phyloP scores from a whole-genome alignment of 2,797 vertebrate genomes.

The Chloroceryle inda region DNA sequence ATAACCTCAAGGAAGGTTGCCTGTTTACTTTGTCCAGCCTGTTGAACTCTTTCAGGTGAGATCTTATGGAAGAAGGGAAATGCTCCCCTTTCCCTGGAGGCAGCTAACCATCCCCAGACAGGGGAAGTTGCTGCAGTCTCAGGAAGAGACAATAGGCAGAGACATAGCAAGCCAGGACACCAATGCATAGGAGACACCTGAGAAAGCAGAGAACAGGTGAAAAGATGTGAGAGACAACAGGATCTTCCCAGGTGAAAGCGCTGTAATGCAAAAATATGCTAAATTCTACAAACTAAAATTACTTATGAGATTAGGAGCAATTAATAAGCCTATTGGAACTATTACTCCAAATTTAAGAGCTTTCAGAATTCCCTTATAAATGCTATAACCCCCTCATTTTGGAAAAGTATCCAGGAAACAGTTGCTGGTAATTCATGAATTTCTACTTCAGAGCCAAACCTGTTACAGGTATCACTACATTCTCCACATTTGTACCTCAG shows the following conservation, averaged over 20 bases:
- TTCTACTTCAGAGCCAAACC: neutral
- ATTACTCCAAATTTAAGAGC: neutral
- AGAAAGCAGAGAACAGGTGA: neutral
- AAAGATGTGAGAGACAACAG: neutral
- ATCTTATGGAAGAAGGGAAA: neutral
- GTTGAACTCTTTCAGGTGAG: neutral
- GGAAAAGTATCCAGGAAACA: neutral
- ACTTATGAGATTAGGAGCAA: neutral
- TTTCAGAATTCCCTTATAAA: neutral
- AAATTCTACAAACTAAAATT: neutral
- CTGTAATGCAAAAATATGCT: neutral
- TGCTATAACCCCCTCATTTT: neutral
- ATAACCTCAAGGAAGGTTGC: neutral
- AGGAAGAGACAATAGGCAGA: neutral
- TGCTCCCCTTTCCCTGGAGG: neutral
- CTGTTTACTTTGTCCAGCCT: neutral
- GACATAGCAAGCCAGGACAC: neutral
- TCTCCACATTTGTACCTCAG: neutral
- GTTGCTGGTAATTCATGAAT: neutral
- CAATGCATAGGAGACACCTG: neutral
- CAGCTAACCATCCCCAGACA: neutral
- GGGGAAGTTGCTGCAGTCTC: neutral
- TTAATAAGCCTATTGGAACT: neutral
- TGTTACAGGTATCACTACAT: neutral
- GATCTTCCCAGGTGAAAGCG: neutral